Evolutionary conservation across 2,888 invertebrate species (phyloP).

Genomic region (Meiosimyza decipiens): DNA sequence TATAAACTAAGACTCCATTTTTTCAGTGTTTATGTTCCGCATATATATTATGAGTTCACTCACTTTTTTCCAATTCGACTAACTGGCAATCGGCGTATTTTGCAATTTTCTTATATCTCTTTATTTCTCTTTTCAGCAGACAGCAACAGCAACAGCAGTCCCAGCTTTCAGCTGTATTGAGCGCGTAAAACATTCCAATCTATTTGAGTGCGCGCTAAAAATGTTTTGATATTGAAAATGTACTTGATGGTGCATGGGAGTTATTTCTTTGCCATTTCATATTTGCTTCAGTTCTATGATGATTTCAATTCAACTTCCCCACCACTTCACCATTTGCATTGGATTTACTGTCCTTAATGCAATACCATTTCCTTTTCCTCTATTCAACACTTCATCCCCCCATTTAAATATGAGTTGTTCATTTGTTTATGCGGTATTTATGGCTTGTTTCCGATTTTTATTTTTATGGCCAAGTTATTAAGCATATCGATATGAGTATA

Average conservation of each 20-base stretch:
- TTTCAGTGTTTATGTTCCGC: not conserved
- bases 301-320: not conserved
- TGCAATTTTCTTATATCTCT: conserved; percentile 18
- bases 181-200: conserved; percentile 1
- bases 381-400: not conserved
- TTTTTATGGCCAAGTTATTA: conserved; percentile 60
- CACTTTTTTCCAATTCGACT: conserved; percentile 2
- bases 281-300: no score
- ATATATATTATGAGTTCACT: not conserved
- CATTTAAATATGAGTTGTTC: conserved; percentile 10
- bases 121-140: not conserved
- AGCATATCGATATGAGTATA: conserved; percentile 59
- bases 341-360: not conserved
- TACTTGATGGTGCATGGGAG: no score
- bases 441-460: conserved; percentile 56
- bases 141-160: no score
- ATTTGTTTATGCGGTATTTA: conserved; percentile 48
- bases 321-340: not conserved
- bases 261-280: no score
- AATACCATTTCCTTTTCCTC: not conserved
- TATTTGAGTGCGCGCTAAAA: conserved; percentile 13
- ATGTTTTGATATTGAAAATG: conserved; percentile 6
- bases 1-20: not conserved
- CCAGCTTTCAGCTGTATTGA: not conserved
- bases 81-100: conserved; percentile 23